phyloP scores from a whole-genome alignment of 2,797 vertebrate species.

The Schizothorax lantsangensis region DNA sequence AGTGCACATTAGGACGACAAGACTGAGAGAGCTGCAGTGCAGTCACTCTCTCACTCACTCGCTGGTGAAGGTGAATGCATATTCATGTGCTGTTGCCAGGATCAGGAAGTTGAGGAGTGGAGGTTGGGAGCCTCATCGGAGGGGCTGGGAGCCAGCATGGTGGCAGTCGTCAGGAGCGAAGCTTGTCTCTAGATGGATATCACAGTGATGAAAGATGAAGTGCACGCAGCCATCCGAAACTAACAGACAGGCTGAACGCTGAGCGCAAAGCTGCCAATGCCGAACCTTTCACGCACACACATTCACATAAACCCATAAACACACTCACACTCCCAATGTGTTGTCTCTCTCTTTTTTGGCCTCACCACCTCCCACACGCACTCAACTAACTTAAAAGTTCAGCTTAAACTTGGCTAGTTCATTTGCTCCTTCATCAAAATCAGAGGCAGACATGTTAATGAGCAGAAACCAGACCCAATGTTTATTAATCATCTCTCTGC shows the following conservation, averaged over 20 bases:
- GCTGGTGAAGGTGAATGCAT: conserved; percentile 43
- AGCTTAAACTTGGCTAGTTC: conserved; percentile 67
- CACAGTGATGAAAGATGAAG: conserved; percentile 71
- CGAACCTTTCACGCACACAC: conserved; percentile 44
- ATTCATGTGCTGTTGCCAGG: conserved; percentile 47
- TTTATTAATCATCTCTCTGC: conserved; percentile 78
- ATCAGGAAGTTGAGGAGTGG: conserved; percentile 50
- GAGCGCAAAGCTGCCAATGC: conserved; percentile 62
- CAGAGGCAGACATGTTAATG: conserved; percentile 70
- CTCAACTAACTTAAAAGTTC: conserved; percentile 42
- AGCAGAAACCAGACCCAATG: conserved; percentile 68
- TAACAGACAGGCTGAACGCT: conserved; percentile 74
- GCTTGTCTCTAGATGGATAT: conserved; percentile 65
- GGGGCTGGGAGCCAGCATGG: conserved; percentile 56
- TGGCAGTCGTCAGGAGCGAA: conserved; percentile 65
- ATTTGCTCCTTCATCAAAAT: conserved; percentile 77
- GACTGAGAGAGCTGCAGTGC: conserved; percentile 41
- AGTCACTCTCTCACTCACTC: neutral
- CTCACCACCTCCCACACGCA: conserved; percentile 20
- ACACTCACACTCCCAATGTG: conserved; percentile 42
- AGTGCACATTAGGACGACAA: conserved; percentile 56
- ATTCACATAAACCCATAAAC: conserved; percentile 31
- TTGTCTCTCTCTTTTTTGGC: neutral
- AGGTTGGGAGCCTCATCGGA: conserved; percentile 44
- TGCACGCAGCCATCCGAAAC: conserved; percentile 68